Evolutionary conservation across 2,888 invertebrate species (phyloP).

Genomic region (Idaea straminata): DNA sequence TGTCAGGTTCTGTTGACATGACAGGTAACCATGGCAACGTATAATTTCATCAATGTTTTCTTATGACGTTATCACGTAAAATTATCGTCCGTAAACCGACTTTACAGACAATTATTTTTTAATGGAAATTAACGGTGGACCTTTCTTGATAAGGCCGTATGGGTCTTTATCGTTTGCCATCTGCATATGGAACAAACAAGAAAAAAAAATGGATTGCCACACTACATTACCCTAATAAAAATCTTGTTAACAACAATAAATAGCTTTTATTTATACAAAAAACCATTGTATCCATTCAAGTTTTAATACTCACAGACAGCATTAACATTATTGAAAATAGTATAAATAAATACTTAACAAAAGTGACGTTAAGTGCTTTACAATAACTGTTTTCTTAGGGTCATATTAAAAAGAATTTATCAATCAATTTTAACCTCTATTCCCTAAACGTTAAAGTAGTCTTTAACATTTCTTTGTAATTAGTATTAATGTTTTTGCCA

Average conservation of each 20-base stretch:
- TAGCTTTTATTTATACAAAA: neutral
- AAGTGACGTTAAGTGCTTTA: slow-evolving; percentile 67
- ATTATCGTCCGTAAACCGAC: no score
- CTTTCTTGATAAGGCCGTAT: neutral
- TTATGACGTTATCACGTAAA: no score
- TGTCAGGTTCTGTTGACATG: no score
- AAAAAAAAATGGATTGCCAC: neutral
- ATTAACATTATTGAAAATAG: slow-evolving; percentile 40
- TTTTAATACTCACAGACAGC: slow-evolving; percentile 2
- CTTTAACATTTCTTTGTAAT: slow-evolving; percentile 14
- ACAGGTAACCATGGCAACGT: no score
- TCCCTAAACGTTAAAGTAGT: neutral
- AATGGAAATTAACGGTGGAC: no score
- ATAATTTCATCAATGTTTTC: no score
- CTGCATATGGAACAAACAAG: neutral
- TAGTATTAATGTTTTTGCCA: slow-evolving; percentile 6
- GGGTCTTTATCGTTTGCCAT: neutral
- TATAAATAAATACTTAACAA: slow-evolving; percentile 65
- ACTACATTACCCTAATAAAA: slow-evolving; percentile 1
- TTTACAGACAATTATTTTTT: no score
- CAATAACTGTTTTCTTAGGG: slow-evolving; percentile 43
- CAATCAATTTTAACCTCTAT: slow-evolving; percentile 7
- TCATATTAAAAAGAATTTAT: slow-evolving; percentile 14
- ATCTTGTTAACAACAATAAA: slow-evolving; percentile 1
- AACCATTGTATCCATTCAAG: neutral